These are phyloP conservation scores for Sphenopsis melanotis DNA, from an alignment of 2,797 vertebrate species.

Conservation along the genomic window DNA sequence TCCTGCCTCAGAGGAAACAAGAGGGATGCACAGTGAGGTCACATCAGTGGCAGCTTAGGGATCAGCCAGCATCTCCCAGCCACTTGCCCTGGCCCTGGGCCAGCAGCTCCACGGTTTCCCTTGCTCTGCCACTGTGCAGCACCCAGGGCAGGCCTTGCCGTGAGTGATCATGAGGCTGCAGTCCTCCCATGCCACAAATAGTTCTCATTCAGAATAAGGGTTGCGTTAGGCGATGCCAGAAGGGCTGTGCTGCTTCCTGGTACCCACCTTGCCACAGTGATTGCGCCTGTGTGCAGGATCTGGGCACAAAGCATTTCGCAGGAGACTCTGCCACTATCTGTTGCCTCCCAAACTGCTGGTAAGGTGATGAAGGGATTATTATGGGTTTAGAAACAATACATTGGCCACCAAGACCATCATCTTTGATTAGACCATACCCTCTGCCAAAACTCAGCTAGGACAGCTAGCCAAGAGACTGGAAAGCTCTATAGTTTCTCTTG, in stretches of 20 bases:
- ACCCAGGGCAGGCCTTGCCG: neutral
- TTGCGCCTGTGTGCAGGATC: accelerated
- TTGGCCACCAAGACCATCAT: neutral
- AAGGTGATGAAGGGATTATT: neutral
- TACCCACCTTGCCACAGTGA: neutral
- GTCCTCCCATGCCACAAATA: neutral
- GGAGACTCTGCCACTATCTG: neutral
- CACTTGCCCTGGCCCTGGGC: neutral
- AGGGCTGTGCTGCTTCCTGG: neutral
- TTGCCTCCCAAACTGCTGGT: neutral
- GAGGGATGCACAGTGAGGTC: neutral
- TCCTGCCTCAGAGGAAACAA: neutral
- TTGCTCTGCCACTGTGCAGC: neutral
- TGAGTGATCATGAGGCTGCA: neutral
- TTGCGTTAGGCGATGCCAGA: neutral
- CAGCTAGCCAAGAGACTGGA: neutral
- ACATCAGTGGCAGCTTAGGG: accelerated
- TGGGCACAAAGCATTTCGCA: neutral
- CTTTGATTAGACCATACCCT: neutral
- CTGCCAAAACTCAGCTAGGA: neutral
- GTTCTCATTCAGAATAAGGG: accelerated
- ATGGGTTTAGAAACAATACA: neutral
- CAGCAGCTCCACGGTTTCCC: neutral
- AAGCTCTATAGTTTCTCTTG: neutral
- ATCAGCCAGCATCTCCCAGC: neutral